Percentiles rank a stretch among this genome's conserved stretches.
Evolutionary conservation across 2,113 vertebrate species (phyloP).

Genomic region (Hippocampus abdominalis): DNA sequence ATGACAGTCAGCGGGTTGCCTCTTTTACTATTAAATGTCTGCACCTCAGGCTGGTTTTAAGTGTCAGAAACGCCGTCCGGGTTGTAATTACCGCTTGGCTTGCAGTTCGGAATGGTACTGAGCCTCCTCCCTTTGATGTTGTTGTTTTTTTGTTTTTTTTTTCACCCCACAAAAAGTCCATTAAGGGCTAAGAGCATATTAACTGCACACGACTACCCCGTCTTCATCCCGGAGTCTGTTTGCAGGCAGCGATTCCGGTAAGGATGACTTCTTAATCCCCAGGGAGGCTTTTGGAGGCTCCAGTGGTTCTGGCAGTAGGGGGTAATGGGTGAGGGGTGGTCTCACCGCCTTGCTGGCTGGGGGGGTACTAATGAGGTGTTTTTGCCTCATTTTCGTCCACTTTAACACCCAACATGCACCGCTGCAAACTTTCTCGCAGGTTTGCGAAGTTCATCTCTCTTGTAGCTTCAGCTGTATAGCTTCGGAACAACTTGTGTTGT

Average conservation of each 20-base stretch:
- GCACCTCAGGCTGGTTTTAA: background rate
- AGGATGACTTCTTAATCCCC: slow-evolving; percentile 63
- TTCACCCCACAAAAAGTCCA: slow-evolving; percentile 35
- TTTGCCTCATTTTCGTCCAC: slow-evolving; percentile 24
- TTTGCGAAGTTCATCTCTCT: background rate
- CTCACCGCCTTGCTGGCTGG: slow-evolving; percentile 17
- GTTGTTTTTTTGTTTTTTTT: too few relatives aligned
- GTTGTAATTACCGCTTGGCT: background rate
- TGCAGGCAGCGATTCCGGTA: slow-evolving; percentile 25
- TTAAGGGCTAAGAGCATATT: slow-evolving; percentile 30
- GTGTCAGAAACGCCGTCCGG: background rate
- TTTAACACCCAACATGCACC: slow-evolving; percentile 28
- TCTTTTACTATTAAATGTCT: background rate
- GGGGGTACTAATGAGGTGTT: slow-evolving; percentile 44
- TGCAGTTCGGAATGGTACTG: background rate
- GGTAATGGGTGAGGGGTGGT: slow-evolving; percentile 9
- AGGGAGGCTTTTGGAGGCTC: slow-evolving; percentile 28
- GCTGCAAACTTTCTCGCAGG: background rate
- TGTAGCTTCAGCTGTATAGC: slow-evolving; percentile 33
- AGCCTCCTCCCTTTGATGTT: background rate
- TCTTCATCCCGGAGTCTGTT: slow-evolving; percentile 42
- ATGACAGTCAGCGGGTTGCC: background rate
- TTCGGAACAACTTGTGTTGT: too few relatives aligned
- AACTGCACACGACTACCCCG: slow-evolving; percentile 33
- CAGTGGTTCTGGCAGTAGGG: slow-evolving; percentile 13